Evolutionary conservation across 2,888 invertebrate genomes (phyloP).

Genomic region (Cerastis leucographa): DNA sequence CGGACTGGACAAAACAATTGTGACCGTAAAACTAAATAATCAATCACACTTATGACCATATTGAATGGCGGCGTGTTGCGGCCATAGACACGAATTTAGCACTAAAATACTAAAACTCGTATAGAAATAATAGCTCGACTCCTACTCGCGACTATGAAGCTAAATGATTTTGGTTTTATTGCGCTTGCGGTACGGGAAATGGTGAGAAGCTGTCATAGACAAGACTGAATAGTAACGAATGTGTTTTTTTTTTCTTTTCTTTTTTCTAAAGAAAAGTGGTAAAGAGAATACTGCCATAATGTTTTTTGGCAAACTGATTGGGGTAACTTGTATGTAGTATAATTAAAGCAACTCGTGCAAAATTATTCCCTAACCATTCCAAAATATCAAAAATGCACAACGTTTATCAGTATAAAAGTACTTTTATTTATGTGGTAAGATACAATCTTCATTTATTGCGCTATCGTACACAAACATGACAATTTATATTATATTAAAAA

Average conservation of each 20-base stretch:
- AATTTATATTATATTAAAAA: no score
- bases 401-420: no score
- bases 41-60: slow-evolving; percentile 12
- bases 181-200: slow-evolving; percentile 27
- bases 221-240: no score
- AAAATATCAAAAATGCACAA: no score
- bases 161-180: slow-evolving; percentile 24
- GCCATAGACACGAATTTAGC: slow-evolving; percentile 13
- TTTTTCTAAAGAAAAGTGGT: background rate
- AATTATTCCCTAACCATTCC: no score
- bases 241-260: no score
- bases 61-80: slow-evolving; percentile 2
- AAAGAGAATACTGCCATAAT: background rate
- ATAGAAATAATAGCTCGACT: slow-evolving; percentile 18
- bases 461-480: no score
- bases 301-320: background rate
- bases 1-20: slow-evolving; percentile 8
- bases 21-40: slow-evolving; percentile 20
- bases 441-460: no score
- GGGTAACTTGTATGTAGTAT: background rate
- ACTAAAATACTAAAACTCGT: slow-evolving; percentile 25
- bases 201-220: background rate
- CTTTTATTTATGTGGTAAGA: no score
- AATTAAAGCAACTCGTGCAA: no score
- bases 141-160: slow-evolving; percentile 42